Evolutionary conservation across 2,888 invertebrate species (phyloP).

Genomic region (Lasioglossum leucozonium): DNA sequence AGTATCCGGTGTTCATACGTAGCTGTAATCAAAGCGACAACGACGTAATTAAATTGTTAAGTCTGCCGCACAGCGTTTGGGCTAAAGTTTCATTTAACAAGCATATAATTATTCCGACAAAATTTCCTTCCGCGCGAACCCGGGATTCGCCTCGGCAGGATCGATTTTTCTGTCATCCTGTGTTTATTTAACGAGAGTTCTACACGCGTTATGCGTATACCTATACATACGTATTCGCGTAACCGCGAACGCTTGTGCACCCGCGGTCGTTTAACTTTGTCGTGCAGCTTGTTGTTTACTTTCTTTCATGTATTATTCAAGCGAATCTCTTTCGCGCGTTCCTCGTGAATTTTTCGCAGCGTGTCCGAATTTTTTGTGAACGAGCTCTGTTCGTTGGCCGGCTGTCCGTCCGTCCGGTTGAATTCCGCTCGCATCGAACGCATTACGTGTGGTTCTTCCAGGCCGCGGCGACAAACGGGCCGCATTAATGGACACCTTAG

Average conservation of each 20-base stretch:
- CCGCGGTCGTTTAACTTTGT: constrained; percentile 30
- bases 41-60: background rate
- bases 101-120: background rate
- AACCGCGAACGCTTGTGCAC: background rate
- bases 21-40: background rate
- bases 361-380: background rate
- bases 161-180: constrained; percentile 18
- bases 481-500: background rate
- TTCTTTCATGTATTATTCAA: constrained; percentile 50
- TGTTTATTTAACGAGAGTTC: constrained; percentile 24
- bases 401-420: no score
- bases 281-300: constrained; percentile 32
- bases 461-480: background rate
- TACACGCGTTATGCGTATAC: constrained; percentile 3
- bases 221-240: background rate
- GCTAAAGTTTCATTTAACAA: background rate
- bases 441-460: background rate
- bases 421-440: background rate
- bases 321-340: background rate
- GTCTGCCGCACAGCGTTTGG: background rate
- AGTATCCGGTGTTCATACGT: background rate
- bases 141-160: background rate
- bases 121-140: background rate
- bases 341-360: background rate
- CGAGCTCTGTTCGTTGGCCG: background rate